A percentile compares a stretch with the other conserved stretches of the same genome.
These are phyloP conservation scores for Euglossa dilemma DNA, from an alignment of 1,140 invertebrate genomes.

Conservation along the genomic window DNA sequence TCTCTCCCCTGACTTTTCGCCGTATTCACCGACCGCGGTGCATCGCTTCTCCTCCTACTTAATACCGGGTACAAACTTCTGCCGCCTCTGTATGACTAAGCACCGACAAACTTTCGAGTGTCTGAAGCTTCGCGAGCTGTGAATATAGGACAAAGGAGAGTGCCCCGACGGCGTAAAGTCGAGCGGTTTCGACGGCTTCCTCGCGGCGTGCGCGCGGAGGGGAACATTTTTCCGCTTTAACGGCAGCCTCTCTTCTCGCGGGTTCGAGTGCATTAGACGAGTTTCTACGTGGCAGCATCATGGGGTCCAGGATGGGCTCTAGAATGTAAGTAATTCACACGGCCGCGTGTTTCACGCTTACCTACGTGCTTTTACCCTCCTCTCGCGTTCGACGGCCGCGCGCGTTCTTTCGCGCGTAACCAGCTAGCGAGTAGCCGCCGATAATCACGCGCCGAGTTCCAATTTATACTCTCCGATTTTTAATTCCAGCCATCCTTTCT, in stretches of 20 bases:
- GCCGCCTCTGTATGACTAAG: slow-evolving; percentile 39
- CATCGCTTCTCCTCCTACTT: slow-evolving; percentile 32
- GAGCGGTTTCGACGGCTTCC: background rate
- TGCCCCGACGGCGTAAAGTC: slow-evolving; percentile 3
- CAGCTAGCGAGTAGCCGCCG: background rate
- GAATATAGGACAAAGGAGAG: slow-evolving; percentile 46
- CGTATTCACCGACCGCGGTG: background rate
- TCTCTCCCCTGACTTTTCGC: slow-evolving; percentile 22
- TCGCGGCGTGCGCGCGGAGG: background rate
- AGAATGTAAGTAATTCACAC: slow-evolving; percentile 45
- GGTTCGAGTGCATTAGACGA: slow-evolving; percentile 1
- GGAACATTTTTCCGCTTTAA: slow-evolving; percentile 32
- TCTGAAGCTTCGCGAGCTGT: slow-evolving; percentile 25
- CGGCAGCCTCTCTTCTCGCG: background rate
- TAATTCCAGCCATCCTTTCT: background rate
- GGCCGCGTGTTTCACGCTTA: background rate
- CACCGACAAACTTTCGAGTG: slow-evolving; percentile 39
- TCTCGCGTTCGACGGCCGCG: background rate
- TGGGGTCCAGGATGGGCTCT: slow-evolving; percentile 43
- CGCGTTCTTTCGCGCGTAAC: background rate
- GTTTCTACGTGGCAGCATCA: background rate
- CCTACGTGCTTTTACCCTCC: background rate
- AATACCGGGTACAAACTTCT: slow-evolving; percentile 7
- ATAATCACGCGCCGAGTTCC: background rate
- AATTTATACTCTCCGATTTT: background rate